Evolutionary conservation across 64 coral and sea anemone genomes (phyloP), one percentile per base, ranked within the genome.

Genomic region (Catalaphyllia jardinei): DNA sequence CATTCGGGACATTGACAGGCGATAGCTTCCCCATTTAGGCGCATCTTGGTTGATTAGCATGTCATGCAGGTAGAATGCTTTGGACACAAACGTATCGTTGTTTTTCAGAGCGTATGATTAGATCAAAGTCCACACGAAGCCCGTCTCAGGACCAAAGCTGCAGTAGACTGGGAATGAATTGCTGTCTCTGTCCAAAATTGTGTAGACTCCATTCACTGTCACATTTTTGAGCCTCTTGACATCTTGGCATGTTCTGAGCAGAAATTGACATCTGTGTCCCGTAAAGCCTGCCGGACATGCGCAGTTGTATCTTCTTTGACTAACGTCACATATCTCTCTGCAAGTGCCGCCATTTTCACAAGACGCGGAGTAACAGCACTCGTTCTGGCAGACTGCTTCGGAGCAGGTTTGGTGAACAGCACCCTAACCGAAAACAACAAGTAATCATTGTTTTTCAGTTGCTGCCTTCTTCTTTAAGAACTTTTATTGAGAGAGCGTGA

Each of bases 11-110:
- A 88, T 60, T 62, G 86, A 88, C 31, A 88, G 54, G 1, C 86
- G 73, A 55, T 88, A 88, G 86, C 29, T 76, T 17, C 57, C 25
- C 86, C 73, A 88, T 35, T 77, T 61, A 24, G 86, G 86, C 5
- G 31, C 38, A 46, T 77, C 55, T 60, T 88, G 52, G 54, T 77
- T 76, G 52, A 77, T 63, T 11, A 55, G 73, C 50, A 79, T 55
- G 57, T 77, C 75, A 54, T 65, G 29, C 52, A 77, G 72, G 29
- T 62, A 88, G 73, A 88, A 49, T 55, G 73, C 52, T 19, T 74
- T 88, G 12, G 24, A 20, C 1, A 42, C 76, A 55, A 88, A 88
- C 1, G 59, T 55, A 2, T 20, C 39, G 28, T 77, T 88, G 86
- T 88, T 76, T 63, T 77, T 29, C 18, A 88, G 46, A 19, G 73